These are phyloP conservation scores for Choristoneura fumiferana DNA, from an alignment of 1,140 invertebrate genomes.

Conservation along the genomic window DNA sequence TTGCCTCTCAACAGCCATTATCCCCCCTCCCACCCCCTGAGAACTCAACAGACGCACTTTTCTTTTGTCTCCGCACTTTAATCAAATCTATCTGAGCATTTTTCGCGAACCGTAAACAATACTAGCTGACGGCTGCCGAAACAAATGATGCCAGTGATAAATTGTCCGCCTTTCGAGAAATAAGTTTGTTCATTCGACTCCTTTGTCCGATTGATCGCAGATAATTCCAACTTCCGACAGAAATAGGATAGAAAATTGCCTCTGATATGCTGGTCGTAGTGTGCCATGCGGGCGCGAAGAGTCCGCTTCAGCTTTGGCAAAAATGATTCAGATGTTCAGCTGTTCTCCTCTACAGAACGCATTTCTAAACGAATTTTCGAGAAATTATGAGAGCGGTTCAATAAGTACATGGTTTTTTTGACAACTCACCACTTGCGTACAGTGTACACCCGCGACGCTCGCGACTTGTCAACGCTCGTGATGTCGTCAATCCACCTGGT, in stretches of 20 bases:
- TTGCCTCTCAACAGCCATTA: constrained; percentile 31
- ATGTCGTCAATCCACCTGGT: neutral
- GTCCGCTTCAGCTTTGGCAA: too few species aligned
- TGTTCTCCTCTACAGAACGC: too few species aligned
- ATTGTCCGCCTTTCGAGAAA: constrained; percentile 47
- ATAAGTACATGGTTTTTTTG: too few species aligned
- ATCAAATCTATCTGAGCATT: constrained; percentile 31
- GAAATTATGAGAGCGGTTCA: too few species aligned
- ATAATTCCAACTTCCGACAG: constrained; percentile 50
- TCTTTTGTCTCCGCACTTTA: constrained; percentile 25
- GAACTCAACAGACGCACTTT: constrained; percentile 18
- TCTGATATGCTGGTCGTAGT: constrained; percentile 23
- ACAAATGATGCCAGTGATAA: constrained; percentile 62
- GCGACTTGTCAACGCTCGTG: constrained; percentile 9
- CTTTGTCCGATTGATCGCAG: constrained; percentile 67
- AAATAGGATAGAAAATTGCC: constrained; percentile 45
- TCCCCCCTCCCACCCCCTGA: constrained; percentile 17
- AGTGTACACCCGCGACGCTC: too few species aligned
- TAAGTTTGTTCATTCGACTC: constrained; percentile 51
- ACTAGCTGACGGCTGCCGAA: constrained; percentile 28
- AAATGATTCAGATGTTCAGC: too few species aligned
- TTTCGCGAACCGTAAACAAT: constrained; percentile 41
- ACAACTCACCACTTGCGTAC: too few species aligned
- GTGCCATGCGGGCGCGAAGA: too few species aligned
- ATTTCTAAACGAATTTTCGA: too few species aligned